phyloP scores from a whole-genome alignment of 2,888 invertebrate genomes.

The Tribolium freemani region DNA sequence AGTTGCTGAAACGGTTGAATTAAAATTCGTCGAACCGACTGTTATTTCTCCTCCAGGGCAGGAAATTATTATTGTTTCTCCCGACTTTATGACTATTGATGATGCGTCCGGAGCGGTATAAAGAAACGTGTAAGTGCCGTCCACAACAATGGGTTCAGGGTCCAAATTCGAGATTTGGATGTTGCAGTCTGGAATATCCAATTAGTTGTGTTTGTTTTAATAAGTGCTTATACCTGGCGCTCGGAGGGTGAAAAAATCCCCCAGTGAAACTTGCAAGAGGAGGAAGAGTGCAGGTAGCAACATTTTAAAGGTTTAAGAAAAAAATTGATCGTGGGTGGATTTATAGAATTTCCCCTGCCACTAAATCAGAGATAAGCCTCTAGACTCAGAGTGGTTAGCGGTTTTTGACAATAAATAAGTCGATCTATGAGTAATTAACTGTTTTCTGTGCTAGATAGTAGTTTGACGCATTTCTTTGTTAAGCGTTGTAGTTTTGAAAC shows the following conservation, averaged over 20 bases:
- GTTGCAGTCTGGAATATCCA: constrained; percentile 26
- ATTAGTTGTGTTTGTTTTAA: background rate
- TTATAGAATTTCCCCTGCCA: background rate
- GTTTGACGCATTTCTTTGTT: too few species aligned
- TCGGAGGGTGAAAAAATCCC: background rate
- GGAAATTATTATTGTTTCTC: constrained; percentile 43
- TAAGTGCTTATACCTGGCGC: constrained; percentile 1
- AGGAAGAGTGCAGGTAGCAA: background rate
- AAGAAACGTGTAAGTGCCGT: constrained; percentile 18
- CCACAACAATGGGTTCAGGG: constrained; percentile 37
- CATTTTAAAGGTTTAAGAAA: background rate
- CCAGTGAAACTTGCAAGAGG: background rate
- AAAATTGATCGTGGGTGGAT: background rate
- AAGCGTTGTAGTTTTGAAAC: too few species aligned
- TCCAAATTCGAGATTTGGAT: constrained; percentile 20
- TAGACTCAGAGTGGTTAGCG: background rate
- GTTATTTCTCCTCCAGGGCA: constrained; percentile 50
- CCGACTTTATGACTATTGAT: background rate
- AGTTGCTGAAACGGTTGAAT: constrained; percentile 46
- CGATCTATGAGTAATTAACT: background rate
- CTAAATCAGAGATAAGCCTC: background rate
- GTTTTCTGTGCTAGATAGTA: too few species aligned
- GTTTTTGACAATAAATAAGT: background rate
- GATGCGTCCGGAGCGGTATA: constrained; percentile 21
- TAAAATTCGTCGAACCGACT: constrained; percentile 28